Percentiles rank a stretch among this genome's conserved stretches.
These are phyloP conservation scores for Calliphora vomitoria DNA, from an alignment of 2,888 invertebrate genomes.

Conservation along the genomic window DNA sequence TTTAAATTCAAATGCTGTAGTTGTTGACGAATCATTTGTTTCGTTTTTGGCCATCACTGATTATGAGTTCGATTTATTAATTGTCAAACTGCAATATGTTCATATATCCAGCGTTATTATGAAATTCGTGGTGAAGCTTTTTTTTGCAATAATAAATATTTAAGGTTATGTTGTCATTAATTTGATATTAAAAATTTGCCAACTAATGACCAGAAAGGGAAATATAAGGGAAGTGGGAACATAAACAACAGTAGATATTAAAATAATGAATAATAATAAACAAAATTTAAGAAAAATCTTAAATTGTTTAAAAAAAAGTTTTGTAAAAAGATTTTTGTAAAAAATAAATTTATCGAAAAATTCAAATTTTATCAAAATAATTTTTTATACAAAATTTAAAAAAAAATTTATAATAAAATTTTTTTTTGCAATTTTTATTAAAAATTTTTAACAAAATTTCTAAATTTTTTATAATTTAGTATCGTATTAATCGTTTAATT, in stretches of 20 bases:
- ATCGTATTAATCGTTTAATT: no score
- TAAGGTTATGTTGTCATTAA: constrained; percentile 50
- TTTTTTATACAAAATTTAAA: background rate
- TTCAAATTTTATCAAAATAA: background rate
- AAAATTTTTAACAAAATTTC: background rate
- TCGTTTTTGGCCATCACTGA: constrained; percentile 6
- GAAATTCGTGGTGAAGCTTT: constrained; percentile 44
- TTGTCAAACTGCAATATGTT: constrained; percentile 22
- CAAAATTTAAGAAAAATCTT: no score
- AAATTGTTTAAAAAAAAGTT: background rate
- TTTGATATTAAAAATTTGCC: constrained; percentile 30
- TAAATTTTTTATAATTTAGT: no score
- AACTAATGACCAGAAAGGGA: constrained; percentile 20
- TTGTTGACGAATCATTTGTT: constrained; percentile 34
- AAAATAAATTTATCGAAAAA: background rate
- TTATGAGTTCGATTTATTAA: constrained; percentile 23
- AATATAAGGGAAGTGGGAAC: constrained; percentile 26
- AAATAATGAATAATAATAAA: no score
- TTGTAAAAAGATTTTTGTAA: background rate
- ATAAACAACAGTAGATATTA: background rate
- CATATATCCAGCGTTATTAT: constrained; percentile 31
- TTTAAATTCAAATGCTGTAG: constrained; percentile 64
- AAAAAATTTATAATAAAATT: background rate
- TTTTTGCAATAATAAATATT: constrained; percentile 39
- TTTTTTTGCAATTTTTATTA: background rate